phyloP scores from a whole-genome alignment of 2,797 vertebrate genomes.

The Tapirus indicus region DNA sequence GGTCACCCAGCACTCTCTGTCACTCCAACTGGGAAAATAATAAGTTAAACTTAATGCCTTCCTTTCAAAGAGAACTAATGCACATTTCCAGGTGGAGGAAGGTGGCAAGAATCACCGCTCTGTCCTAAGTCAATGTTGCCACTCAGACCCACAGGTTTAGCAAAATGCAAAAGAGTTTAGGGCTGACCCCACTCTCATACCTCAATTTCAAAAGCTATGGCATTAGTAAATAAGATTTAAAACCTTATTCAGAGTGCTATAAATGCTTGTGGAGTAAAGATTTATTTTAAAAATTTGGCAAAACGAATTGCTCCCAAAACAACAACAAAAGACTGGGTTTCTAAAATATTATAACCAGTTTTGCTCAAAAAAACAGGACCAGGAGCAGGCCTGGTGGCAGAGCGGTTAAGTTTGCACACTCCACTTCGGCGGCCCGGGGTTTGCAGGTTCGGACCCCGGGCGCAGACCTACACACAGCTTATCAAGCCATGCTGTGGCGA shows the following conservation, averaged over 20 bases:
- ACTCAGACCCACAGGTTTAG: background rate
- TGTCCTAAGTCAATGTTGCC: background rate
- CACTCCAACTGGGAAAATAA: conserved; percentile 61
- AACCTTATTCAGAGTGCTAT: conserved; percentile 1
- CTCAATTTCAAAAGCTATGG: conserved; percentile 11
- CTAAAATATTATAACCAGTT: background rate
- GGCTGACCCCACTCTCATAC: background rate
- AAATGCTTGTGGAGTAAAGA: conserved; percentile 7
- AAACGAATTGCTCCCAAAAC: background rate
- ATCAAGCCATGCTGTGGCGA: too few relatives aligned
- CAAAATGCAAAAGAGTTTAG: background rate
- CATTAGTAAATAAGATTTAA: conserved; percentile 28
- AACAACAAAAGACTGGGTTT: background rate
- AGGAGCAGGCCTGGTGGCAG: too few relatives aligned
- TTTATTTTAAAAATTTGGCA: conserved; percentile 47
- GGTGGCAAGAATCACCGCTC: background rate
- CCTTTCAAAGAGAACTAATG: conserved; percentile 47
- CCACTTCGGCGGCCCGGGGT: too few relatives aligned
- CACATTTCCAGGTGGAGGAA: background rate
- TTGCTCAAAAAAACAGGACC: background rate
- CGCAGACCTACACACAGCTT: too few relatives aligned
- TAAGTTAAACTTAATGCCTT: conserved; percentile 55
- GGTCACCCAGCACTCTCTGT: conserved; percentile 57
- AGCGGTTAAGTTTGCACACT: too few relatives aligned
- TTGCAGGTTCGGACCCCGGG: too few relatives aligned